A percentile compares a stretch with the other conserved stretches of the same genome.
These are phyloP conservation scores for Psittacula derbiana DNA, from an alignment of 2,797 vertebrate species.

Conservation along the genomic window DNA sequence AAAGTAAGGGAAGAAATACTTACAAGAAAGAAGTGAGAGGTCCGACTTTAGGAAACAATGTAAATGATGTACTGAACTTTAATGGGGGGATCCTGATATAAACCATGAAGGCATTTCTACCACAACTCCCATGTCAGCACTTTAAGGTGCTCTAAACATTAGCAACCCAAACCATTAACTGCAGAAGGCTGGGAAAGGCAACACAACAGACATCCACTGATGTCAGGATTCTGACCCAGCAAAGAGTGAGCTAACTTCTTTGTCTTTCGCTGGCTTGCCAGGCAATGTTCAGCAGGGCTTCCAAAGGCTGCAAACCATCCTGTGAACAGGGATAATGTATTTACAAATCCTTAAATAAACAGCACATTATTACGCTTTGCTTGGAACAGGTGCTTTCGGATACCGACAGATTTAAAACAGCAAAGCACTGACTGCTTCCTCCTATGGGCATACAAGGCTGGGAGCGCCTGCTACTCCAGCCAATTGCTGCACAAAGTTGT, in stretches of 20 bases:
- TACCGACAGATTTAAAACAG: background rate
- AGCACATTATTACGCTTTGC: background rate
- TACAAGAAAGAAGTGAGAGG: background rate
- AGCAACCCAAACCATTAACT: background rate
- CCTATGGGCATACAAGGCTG: background rate
- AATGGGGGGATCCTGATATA: background rate
- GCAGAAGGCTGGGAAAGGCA: background rate
- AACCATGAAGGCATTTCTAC: background rate
- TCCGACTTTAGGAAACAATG: background rate
- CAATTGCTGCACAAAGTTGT: background rate
- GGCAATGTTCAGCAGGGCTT: background rate
- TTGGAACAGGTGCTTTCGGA: background rate
- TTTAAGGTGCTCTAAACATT: background rate
- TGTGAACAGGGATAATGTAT: background rate
- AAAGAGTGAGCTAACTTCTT: background rate
- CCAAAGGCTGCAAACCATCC: background rate
- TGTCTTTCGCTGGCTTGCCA: background rate
- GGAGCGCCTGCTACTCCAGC: background rate
- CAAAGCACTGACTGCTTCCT: background rate
- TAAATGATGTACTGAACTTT: background rate
- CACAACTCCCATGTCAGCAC: background rate
- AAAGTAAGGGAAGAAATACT: background rate
- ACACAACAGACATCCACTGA: accelerated
- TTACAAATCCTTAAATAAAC: background rate
- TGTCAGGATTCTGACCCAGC: background rate